These are phyloP conservation scores for Ladona fulva DNA, from an alignment of 1,140 invertebrate genomes.

Conservation along the genomic window DNA sequence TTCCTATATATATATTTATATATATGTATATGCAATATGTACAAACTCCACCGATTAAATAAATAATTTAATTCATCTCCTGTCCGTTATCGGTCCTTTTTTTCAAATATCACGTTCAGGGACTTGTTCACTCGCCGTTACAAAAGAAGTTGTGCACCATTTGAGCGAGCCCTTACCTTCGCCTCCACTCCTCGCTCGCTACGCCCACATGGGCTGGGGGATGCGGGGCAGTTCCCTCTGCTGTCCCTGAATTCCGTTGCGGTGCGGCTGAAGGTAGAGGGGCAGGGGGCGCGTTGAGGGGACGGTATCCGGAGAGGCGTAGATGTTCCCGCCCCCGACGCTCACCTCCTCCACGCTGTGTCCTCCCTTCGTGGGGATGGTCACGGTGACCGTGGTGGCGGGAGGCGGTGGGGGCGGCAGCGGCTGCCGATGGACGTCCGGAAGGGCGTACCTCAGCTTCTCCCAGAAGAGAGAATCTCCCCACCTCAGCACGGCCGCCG, in stretches of 20 bases:
- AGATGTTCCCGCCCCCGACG: not conserved
- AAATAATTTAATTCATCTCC: conserved; percentile 7
- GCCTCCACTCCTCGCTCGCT: not conserved
- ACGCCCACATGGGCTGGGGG: conserved; percentile 4
- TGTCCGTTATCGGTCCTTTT: not conserved
- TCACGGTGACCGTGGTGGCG: not conserved
- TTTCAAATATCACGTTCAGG: conserved; percentile 6
- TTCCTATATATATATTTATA: not conserved
- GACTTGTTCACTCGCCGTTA: not conserved
- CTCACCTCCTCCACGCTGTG: conserved; percentile 1
- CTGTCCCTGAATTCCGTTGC: not conserved
- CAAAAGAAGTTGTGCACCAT: not conserved
- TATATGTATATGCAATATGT: not conserved
- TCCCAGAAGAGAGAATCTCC: conserved; percentile 91
- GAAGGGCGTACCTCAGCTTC: conserved; percentile 84
- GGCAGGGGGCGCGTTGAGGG: not conserved
- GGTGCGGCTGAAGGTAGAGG: not conserved
- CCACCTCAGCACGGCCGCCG: conserved; percentile 78
- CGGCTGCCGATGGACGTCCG: conserved; percentile 31
- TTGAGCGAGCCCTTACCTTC: conserved; percentile 2
- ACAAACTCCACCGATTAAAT: conserved; percentile 9
- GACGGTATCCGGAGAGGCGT: conserved; percentile 1
- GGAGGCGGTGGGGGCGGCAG: not conserved
- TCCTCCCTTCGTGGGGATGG: not conserved
- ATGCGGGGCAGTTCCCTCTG: not conserved